Evolutionary conservation across 2,113 vertebrate genomes (phyloP).

Genomic region (Protobothrops mucrosquamatus): DNA sequence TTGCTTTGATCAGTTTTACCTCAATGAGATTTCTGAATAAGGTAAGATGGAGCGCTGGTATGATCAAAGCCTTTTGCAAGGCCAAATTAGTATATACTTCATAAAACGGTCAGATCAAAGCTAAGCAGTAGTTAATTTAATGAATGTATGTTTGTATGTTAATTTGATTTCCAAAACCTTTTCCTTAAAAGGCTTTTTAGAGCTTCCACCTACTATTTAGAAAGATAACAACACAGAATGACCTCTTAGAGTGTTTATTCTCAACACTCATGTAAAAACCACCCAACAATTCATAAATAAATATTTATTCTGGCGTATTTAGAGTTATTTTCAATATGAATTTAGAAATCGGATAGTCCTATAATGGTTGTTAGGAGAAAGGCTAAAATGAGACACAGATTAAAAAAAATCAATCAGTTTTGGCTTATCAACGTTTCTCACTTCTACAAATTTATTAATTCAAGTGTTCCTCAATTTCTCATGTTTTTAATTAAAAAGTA

Average conservation of each 20-base stretch:
- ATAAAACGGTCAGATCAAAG: conserved; percentile 19
- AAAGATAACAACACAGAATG: background rate
- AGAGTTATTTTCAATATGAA: background rate
- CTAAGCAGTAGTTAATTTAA: background rate
- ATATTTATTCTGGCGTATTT: background rate
- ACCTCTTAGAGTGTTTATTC: background rate
- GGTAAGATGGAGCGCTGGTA: background rate
- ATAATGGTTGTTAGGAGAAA: background rate
- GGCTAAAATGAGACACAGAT: background rate
- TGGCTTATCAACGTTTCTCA: background rate
- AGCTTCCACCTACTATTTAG: background rate
- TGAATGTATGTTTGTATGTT: background rate
- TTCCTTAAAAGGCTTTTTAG: background rate
- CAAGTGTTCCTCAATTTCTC: background rate
- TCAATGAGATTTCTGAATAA: conserved; percentile 6
- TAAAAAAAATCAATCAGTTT: background rate
- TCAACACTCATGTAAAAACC: background rate
- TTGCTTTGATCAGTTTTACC: background rate
- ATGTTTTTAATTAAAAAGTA: background rate
- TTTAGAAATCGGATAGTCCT: background rate
- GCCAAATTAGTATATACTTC: conserved; percentile 9
- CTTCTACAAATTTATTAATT: background rate
- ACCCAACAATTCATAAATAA: background rate
- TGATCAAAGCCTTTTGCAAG: conserved; percentile 17
- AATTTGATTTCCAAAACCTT: background rate